Evolutionary conservation across 2,113 vertebrate genomes (phyloP), one percentile per base, ranked within the genome.

Genomic region (Lagopus leucura): DNA sequence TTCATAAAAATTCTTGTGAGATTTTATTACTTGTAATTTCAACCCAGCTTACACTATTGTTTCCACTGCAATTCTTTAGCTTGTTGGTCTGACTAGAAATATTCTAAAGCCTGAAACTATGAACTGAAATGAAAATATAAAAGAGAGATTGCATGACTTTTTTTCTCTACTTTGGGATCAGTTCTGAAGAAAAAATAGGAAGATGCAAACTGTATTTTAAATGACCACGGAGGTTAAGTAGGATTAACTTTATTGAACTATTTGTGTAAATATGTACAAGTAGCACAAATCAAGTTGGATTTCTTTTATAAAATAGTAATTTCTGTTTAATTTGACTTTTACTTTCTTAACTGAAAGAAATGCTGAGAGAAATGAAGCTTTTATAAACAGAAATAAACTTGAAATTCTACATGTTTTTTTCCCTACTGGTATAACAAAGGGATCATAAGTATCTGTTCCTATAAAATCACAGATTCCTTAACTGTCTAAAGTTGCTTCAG

Each of bases 401-500:
- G 66, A 81, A 45, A 6, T 54, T 38, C 32, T 34, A 4, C 42
- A 42, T 86, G 78, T 64, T 71, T 85, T 85, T 88, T 97, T 73
- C 24, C 14, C 12, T 61, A 47, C 4, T 78, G 78, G 40, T 80
- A 40, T 71, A 91, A 79, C 45, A 65, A 88, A 58, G 57, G 38
- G 75, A 87, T 48, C 21, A 3, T 73, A 55, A 91, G 32, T 71
- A 61, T 60, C 8, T 61, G 58, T 69, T 95, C 66, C 80, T 90
- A 94, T 94, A 77, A 82, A 89, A 88, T 88, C 82, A 93, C 10
- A 45, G 70, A 60, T 87, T 91, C 54, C 70, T 94, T 82, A 48
- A 57, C 75, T 93, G 88, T 63, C 70, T 92, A 89, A 97, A 91
- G 57, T 84, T 92, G 76, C 92, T 97, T 65, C 77, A 91, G 84